These are phyloP conservation scores for Micromussa lordhowensis DNA, from an alignment of 92 coral and sea anemone species.

Conservation along the genomic window DNA sequence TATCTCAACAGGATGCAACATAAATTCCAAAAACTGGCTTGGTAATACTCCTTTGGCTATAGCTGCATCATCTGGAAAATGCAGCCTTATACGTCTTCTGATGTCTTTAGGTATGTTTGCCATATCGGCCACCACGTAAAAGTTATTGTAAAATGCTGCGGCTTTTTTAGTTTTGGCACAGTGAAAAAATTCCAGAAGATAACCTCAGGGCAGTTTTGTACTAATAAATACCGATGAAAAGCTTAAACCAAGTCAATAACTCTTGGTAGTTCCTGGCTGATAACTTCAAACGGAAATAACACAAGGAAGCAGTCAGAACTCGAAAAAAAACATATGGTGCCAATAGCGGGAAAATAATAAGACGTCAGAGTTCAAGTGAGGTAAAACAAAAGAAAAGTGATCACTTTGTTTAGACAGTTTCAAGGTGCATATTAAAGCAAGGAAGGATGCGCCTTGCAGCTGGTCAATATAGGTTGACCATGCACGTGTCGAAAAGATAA, in stretches of 20 bases:
- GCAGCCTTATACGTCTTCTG: slow-evolving; percentile 75
- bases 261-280: neutral
- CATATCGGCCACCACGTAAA: neutral
- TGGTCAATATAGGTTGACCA: no score
- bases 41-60: slow-evolving; percentile 89
- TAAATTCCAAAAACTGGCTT: slow-evolving; percentile 87
- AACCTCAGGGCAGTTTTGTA: neutral
- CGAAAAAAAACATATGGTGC: neutral
- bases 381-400: no score
- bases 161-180: neutral
- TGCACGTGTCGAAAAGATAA: no score
- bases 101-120: slow-evolving; percentile 70
- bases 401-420: no score
- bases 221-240: neutral
- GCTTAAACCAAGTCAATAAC: neutral
- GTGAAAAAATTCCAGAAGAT: neutral
- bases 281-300: neutral
- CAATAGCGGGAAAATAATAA: neutral
- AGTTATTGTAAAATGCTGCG: neutral
- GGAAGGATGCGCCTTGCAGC: no score
- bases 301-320: neutral
- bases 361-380: no score
- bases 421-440: no score
- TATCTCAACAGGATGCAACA: slow-evolving; percentile 70
- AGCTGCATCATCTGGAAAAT: slow-evolving; percentile 90